Percentiles rank a stretch among this genome's conserved stretches.
Evolutionary conservation across 2,113 vertebrate species (phyloP).

Genomic region (Alces alces): DNA sequence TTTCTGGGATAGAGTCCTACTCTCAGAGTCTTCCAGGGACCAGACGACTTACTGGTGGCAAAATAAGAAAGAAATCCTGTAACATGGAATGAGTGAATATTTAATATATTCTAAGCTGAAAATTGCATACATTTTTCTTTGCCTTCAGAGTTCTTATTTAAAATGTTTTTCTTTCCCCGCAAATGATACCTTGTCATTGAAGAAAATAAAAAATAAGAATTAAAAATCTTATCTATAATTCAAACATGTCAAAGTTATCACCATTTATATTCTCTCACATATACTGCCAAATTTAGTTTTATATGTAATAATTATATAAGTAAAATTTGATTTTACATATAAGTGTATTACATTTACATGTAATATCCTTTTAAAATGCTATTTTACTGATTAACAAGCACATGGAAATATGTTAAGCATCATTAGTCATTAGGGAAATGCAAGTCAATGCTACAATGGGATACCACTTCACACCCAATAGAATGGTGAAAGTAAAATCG

Average conservation of each 20-base stretch:
- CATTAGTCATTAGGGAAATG: background rate
- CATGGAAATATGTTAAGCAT: background rate
- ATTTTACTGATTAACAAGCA: background rate
- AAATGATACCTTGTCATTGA: background rate
- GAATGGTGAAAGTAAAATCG: background rate
- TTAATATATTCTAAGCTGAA: background rate
- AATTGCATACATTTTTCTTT: background rate
- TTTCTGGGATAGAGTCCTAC: background rate
- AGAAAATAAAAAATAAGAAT: background rate
- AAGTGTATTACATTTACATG: background rate
- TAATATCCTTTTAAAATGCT: background rate
- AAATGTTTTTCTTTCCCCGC: background rate
- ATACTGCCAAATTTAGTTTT: background rate
- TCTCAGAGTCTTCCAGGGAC: background rate
- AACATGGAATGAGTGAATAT: background rate
- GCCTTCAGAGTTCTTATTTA: background rate
- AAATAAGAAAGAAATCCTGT: background rate
- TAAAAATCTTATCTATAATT: background rate
- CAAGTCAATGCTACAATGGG: background rate
- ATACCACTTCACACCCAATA: background rate
- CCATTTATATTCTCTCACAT: background rate
- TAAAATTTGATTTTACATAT: background rate
- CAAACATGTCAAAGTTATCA: background rate
- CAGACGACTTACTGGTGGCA: background rate
- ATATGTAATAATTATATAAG: background rate